Conservation (phyloP, 1,140 invertebrate genomes). For the Acromyrmex echinatior region DNA sequence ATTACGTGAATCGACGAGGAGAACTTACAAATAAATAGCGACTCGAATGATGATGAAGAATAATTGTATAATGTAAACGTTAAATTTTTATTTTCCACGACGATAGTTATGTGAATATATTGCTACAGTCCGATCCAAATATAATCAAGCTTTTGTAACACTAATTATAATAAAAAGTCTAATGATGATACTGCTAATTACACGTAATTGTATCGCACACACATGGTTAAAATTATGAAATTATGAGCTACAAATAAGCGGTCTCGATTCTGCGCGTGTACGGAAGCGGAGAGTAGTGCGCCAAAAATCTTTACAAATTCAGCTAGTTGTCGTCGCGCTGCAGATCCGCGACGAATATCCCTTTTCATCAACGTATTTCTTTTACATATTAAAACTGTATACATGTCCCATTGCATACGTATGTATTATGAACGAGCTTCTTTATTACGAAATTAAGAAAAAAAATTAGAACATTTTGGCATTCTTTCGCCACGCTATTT, state of each 20-base stretch:
- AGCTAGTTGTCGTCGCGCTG: slow-evolving; percentile 10
- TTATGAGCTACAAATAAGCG: slow-evolving; percentile 44
- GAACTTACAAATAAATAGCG: slow-evolving; percentile 57
- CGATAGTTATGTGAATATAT: slow-evolving; percentile 85
- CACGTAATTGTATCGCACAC: slow-evolving; percentile 78
- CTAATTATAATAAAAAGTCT: slow-evolving; percentile 83
- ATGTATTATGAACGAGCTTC: slow-evolving; percentile 39
- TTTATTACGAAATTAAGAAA: slow-evolving; percentile 16
- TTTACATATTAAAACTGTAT: slow-evolving; percentile 23
- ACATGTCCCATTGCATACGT: not conserved
- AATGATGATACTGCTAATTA: slow-evolving; percentile 81
- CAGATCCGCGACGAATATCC: slow-evolving; percentile 31
- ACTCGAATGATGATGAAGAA: slow-evolving; percentile 62
- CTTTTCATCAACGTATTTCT: slow-evolving; percentile 29
- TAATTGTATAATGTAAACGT: slow-evolving; percentile 82
- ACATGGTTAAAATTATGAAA: slow-evolving; percentile 58
- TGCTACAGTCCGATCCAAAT: slow-evolving; percentile 86
- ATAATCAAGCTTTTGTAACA: slow-evolving; percentile 87
- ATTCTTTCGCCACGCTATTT: slow-evolving; percentile 30
- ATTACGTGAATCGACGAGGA: slow-evolving; percentile 71
- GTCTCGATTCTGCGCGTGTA: slow-evolving; percentile 54
- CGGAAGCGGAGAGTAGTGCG: slow-evolving; percentile 52
- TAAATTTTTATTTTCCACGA: slow-evolving; percentile 85
- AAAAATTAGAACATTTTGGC: slow-evolving; percentile 28
- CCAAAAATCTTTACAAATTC: slow-evolving; percentile 75